Base-by-base conservation (phyloP, 2,113 vertebrate species). In the Spheniscus mendiculus region DNA sequence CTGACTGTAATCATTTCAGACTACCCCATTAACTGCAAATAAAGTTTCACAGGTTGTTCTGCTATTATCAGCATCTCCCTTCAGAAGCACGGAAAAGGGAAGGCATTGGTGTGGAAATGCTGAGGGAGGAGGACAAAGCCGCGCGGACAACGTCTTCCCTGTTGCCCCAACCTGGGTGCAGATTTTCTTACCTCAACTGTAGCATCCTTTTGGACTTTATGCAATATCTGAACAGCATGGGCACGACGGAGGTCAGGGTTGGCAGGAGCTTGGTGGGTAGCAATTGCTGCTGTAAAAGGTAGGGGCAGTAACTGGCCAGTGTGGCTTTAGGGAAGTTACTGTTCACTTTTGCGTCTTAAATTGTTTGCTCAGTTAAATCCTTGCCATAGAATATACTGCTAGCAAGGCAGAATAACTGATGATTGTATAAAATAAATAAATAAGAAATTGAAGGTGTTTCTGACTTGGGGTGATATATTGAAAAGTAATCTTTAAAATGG, bases 141-240 rank as follows among this genome's bases (percentile, higher is more conserved):
- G 0, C 7, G 0, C 2, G 8, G 14, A 38, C 32, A n/a, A 1
- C 1, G 2, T 50, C 8, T 85, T 74, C 5, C 6, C 23, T 29
- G 5, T 52, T 13, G 0, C 45, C n/a, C 13, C 26, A 71, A 5
- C 13, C 17, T 63, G 12, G 4, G 40, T 72, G 42, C 21, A 73
- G 12, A 32, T 91, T 91, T 81, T 84, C 27, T 73, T 84, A 34
- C 12, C 25, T 65, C 26, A 44, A 0, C 42, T 42, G 19, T 36
- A 29, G 11, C 15, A 42, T 72, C 74, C 44, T 44, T 61, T 45
- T 49, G 42, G 40, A 58, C 27, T 87, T 91, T 6, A 36, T 69
- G 34, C 42, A 49, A 1, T 67, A 50, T 30, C 47, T 88, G 27
- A 74, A 19, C n/a, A 38, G 10, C 5, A 4, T 14, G 29, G 32